Conservation (phyloP, 2,888 invertebrate species). For the Panopea generosa region DNA sequence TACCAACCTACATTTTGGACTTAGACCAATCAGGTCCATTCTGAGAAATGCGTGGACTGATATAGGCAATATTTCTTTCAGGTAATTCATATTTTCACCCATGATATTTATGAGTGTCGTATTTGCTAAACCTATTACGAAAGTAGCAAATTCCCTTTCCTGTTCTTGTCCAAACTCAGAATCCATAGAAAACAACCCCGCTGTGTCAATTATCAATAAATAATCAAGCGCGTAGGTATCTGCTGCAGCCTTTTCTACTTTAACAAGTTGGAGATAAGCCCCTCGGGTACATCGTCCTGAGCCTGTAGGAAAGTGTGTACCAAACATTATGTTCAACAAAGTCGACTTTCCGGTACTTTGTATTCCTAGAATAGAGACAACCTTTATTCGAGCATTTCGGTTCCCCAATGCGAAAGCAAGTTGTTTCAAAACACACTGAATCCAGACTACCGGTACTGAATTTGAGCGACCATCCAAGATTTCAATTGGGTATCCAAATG, state of each 20-base stretch:
- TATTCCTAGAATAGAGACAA: constrained; percentile 44
- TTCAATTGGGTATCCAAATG: constrained; percentile 40
- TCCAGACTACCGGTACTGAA: constrained; percentile 33
- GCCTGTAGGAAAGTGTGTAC: constrained; percentile 42
- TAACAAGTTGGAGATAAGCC: constrained; percentile 34
- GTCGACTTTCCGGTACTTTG: constrained; percentile 62
- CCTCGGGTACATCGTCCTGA: constrained; percentile 55
- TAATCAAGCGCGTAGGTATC: constrained; percentile 14
- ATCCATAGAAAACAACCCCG: constrained; percentile 47
- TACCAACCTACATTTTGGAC: constrained; percentile 20
- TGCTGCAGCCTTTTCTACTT: neutral
- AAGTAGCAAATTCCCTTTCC: constrained; percentile 47
- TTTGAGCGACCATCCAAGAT: constrained; percentile 43
- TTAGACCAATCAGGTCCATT: constrained; percentile 26
- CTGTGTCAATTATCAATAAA: constrained; percentile 43
- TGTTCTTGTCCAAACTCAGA: neutral
- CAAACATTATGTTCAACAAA: constrained; percentile 53
- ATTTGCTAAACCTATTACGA: constrained; percentile 43
- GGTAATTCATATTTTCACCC: constrained; percentile 40
- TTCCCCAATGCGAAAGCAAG: neutral
- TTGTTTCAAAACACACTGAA: constrained; percentile 20
- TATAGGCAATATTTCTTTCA: constrained; percentile 38
- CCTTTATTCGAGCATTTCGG: constrained; percentile 7
- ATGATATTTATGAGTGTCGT: constrained; percentile 40
- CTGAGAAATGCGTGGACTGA: constrained; percentile 44